Evolutionary conservation across 2,797 vertebrate genomes (phyloP).

Genomic region (Micropoecilia bifurca): DNA sequence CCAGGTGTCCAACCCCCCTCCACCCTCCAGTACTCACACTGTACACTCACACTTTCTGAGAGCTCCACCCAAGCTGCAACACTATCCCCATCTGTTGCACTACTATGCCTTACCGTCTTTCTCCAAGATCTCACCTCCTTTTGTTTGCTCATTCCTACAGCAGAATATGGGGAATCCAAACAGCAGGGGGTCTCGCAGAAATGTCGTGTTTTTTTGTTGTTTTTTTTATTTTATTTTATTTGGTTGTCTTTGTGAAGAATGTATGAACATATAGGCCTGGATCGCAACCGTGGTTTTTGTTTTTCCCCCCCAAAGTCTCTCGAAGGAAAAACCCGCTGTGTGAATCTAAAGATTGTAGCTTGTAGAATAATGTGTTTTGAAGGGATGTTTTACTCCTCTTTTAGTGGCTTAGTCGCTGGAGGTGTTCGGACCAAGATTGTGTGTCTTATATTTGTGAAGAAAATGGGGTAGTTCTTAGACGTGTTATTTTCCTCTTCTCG

Average conservation of each 20-base stretch:
- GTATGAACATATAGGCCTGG: conserved; percentile 70
- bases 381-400: conserved; percentile 49
- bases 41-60: conserved; percentile 57
- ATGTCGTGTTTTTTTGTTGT: conserved; percentile 22
- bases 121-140: conserved; percentile 31
- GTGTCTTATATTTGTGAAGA: conserved; percentile 75
- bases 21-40: conserved; percentile 20
- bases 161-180: conserved; percentile 59
- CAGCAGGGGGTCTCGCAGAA: conserved; percentile 40
- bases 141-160: conserved; percentile 42
- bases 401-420: conserved; percentile 61
- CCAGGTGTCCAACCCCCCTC: conserved; percentile 72
- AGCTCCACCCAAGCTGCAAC: conserved; percentile 72
- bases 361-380: conserved; percentile 58
- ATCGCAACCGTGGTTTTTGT: conserved; percentile 53
- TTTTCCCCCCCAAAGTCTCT: conserved; percentile 48
- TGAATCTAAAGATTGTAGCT: conserved; percentile 69
- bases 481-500: conserved; percentile 55
- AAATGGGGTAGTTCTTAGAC: conserved; percentile 64
- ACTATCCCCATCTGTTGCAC: conserved; percentile 73
- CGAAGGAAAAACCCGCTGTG: conserved; percentile 58
- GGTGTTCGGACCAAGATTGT: conserved; percentile 70
- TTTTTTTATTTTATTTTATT: not conserved
- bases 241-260: conserved; percentile 69
- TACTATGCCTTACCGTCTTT: conserved; percentile 73